Percentiles rank a stretch among this genome's conserved stretches.
phyloP scores from a whole-genome alignment of 2,113 vertebrate genomes.

The Cebus imitator region DNA sequence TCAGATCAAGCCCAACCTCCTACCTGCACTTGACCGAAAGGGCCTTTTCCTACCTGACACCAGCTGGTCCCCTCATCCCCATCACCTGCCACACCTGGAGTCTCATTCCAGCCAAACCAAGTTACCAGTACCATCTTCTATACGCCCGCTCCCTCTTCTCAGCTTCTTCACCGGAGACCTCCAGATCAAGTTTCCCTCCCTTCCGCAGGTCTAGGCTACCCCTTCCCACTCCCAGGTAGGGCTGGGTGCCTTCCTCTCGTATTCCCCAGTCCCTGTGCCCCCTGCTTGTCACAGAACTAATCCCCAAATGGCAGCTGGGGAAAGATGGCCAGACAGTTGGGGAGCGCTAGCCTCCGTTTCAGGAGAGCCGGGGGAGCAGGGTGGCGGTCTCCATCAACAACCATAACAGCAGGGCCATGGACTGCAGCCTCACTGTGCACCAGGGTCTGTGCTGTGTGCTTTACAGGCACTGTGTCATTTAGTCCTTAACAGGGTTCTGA shows the following conservation, averaged over 20 bases:
- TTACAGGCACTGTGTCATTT: not conserved
- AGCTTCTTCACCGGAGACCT: not conserved
- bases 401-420: fast-evolving
- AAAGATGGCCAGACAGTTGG: not conserved
- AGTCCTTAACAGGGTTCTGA: not conserved
- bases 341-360: not conserved
- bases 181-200: not conserved
- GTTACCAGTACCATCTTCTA: not conserved
- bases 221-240: not conserved
- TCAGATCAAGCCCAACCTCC: not conserved
- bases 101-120: not conserved
- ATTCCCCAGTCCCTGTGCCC: not conserved
- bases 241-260: not conserved
- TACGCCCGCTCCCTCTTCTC: not conserved
- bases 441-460: not conserved
- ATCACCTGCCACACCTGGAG: not conserved
- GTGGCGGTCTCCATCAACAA: not conserved
- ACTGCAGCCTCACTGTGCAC: not conserved
- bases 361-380: not conserved
- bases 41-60: not conserved
- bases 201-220: not conserved
- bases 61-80: too few species aligned
- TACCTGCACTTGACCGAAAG: not conserved
- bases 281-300: not conserved
- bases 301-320: not conserved